A percentile compares a stretch with the other conserved stretches of the same genome.
Evolutionary conservation across 2,797 vertebrate species (phyloP).

Genomic region (Poecilia velifera): DNA sequence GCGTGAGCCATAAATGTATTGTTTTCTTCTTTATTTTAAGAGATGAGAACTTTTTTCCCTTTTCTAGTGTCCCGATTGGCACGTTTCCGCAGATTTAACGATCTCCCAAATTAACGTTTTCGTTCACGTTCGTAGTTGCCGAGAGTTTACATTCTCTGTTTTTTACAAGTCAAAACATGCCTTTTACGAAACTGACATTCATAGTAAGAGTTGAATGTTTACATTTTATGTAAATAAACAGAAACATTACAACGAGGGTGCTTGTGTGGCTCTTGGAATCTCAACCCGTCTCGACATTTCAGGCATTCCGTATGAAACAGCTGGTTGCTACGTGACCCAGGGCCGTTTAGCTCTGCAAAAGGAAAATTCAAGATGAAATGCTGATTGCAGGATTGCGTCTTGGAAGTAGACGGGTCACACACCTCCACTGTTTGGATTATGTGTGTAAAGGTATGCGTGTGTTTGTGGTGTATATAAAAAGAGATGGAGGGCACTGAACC

Average conservation of each 20-base stretch:
- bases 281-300: not conserved
- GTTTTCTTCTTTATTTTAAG: slow-evolving; percentile 41
- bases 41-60: slow-evolving; percentile 5
- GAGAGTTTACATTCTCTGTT: slow-evolving; percentile 76
- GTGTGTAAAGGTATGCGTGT: not conserved
- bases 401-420: not conserved
- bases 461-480: not conserved
- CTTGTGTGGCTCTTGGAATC: not conserved
- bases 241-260: slow-evolving; percentile 51
- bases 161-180: slow-evolving; percentile 80
- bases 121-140: slow-evolving; percentile 63
- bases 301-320: not conserved
- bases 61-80: slow-evolving; percentile 24
- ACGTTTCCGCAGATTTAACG: slow-evolving; percentile 37
- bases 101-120: slow-evolving; percentile 16
- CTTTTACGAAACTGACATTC: slow-evolving; percentile 78
- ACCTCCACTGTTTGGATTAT: not conserved
- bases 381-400: not conserved
- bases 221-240: slow-evolving; percentile 79
- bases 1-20: slow-evolving; percentile 55
- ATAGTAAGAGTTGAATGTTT: slow-evolving; percentile 81
- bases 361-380: not conserved
- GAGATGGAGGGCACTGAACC: not conserved
- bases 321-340: not conserved
- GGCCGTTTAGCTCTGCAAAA: not conserved